Evolutionary conservation across 23 tunicate genomes (phyloP).

Genomic region (Styela clava): DNA sequence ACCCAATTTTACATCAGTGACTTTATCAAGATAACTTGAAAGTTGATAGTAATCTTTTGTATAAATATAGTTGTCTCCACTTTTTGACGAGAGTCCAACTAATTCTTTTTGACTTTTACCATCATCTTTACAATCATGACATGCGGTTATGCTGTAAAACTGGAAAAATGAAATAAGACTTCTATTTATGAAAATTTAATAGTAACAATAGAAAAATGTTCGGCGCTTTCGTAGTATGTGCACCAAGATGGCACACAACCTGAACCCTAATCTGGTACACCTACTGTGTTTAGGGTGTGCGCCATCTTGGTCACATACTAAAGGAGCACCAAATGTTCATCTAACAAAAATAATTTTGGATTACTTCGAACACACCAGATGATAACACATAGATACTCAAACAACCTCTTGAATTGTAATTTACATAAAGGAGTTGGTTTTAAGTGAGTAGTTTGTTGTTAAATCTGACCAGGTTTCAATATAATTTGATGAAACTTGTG

Average conservation of each 20-base stretch:
- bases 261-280: no score
- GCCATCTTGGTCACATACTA: not conserved
- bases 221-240: no score
- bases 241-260: no score
- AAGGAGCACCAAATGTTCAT: not conserved
- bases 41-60: slow-evolving; percentile 2
- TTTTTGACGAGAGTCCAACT: not conserved
- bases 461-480: no score
- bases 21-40: not conserved
- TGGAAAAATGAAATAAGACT: not conserved
- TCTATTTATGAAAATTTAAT: not conserved
- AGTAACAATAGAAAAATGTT: not conserved
- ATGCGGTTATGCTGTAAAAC: slow-evolving; percentile 18
- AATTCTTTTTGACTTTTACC: not conserved
- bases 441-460: no score
- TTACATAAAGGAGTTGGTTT: no score
- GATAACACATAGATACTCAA: not conserved
- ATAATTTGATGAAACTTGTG: no score
- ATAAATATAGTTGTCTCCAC: slow-evolving; percentile 2
- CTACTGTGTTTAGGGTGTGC: not conserved
- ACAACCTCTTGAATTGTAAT: no score
- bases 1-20: slow-evolving; percentile 4
- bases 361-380: not conserved
- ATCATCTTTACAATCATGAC: not conserved
- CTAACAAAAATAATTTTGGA: not conserved